Evolutionary conservation across 2,797 vertebrate species (phyloP).

Genomic region (Zonotrichia albicollis): DNA sequence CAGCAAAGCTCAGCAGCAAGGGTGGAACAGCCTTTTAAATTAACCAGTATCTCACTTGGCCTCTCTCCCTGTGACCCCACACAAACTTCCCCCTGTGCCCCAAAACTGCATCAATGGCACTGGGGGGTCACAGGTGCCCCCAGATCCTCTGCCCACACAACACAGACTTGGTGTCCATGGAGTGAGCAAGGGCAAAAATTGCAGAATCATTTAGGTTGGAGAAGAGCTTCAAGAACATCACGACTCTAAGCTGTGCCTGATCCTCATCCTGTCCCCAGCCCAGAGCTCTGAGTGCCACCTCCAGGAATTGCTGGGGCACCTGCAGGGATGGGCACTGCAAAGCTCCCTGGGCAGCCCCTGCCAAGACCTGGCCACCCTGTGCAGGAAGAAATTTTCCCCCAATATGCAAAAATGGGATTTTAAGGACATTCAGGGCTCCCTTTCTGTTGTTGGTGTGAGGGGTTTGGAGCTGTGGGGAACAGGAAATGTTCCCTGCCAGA

Average conservation of each 20-base stretch:
- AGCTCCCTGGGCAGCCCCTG: not conserved
- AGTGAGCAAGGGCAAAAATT: rapidly evolving
- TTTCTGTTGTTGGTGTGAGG: too few relatives aligned
- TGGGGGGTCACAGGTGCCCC: not conserved
- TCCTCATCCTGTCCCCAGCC: too few relatives aligned
- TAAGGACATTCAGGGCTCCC: too few relatives aligned
- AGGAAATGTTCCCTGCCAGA: too few relatives aligned
- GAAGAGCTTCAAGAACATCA: too few relatives aligned
- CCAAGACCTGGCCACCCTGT: too few relatives aligned
- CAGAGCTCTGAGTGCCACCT: rapidly evolving
- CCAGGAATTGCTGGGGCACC: rapidly evolving
- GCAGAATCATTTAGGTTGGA: not conserved
- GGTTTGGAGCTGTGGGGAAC: too few relatives aligned
- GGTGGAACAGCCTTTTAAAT: not conserved
- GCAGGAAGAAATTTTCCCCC: too few relatives aligned
- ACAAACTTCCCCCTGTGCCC: too few relatives aligned
- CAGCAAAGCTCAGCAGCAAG: not conserved
- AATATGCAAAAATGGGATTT: too few relatives aligned
- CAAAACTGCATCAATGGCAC: not conserved
- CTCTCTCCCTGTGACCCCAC: not conserved
- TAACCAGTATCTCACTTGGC: rapidly evolving
- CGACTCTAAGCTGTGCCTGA: rapidly evolving
- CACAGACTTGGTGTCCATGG: rapidly evolving
- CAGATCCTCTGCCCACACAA: not conserved
- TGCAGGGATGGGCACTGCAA: not conserved